A percentile compares a stretch with the other conserved stretches of the same genome.
Conservation (phyloP, 35 echinoderm and acorn worm species). For the Apostichopus californicus region DNA sequence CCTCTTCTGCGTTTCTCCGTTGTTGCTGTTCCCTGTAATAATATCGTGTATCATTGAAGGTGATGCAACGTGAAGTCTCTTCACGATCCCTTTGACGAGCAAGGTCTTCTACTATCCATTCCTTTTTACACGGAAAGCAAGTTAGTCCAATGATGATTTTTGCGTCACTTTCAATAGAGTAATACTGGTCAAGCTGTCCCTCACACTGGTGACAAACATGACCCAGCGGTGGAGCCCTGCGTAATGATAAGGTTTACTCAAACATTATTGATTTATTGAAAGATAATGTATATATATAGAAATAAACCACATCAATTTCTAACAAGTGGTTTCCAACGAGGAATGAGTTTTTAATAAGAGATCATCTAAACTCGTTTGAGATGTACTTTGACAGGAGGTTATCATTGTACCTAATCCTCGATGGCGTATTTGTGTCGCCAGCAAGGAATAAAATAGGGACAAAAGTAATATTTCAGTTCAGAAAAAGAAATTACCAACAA, state of each 20-base stretch:
- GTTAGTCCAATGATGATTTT: background rate
- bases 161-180: background rate
- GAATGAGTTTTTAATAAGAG: no score
- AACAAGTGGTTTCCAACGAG: no score
- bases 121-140: background rate
- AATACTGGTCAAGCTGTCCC: background rate
- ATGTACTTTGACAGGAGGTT: no score
- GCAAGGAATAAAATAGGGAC: no score
- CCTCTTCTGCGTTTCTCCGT: background rate
- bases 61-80: background rate
- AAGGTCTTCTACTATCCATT: background rate
- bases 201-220: background rate
- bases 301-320: no score
- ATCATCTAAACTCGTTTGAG: no score
- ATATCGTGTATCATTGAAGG: background rate
- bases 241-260: background rate
- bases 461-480: no score
- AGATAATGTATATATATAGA: no score
- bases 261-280: no score
- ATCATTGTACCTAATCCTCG: no score
- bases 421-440: no score
- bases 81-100: background rate
- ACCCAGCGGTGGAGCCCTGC: background rate
- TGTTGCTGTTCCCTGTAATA: background rate
- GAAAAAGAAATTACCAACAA: no score